Evolutionary conservation across 2,888 invertebrate genomes (phyloP).

Genomic region (Nemoura dubitans): DNA sequence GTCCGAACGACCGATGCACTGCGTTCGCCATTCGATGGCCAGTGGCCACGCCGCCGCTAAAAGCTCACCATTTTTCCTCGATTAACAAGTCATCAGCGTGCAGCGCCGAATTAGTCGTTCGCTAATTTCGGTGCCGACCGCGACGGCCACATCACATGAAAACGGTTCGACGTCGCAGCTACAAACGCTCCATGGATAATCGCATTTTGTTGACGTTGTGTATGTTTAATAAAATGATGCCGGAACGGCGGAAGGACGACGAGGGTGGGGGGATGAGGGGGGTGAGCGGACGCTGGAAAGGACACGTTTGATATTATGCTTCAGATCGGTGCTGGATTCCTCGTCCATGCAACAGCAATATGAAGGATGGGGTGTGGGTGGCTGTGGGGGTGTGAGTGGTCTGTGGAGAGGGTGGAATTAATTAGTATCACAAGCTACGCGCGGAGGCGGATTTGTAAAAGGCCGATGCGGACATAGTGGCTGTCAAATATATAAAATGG

Average conservation of each 20-base stretch:
- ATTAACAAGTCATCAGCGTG: conserved; percentile 40
- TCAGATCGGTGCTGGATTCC: conserved; percentile 17
- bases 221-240: conserved; percentile 34
- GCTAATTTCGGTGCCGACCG: conserved; percentile 43
- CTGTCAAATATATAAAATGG: conserved; percentile 22
- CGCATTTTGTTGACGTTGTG: conserved; percentile 21
- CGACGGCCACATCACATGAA: conserved; percentile 19
- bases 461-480: conserved; percentile 5
- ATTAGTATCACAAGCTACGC: conserved; percentile 34
- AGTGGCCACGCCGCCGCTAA: not conserved
- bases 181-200: conserved; percentile 12
- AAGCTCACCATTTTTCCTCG: conserved; percentile 41
- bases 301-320: conserved; percentile 34
- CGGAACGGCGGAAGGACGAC: not conserved
- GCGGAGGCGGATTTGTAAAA: conserved; percentile 23
- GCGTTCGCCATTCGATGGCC: not conserved
- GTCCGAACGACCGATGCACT: not conserved
- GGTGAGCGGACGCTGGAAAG: not conserved
- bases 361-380: not conserved
- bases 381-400: not conserved
- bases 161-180: not conserved
- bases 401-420: conserved; percentile 17
- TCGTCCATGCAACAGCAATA: not conserved
- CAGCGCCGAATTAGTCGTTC: not conserved
- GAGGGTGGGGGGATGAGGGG: not conserved